phyloP scores from a whole-genome alignment of 1,140 invertebrate genomes.

The Venustaconcha ellipsiformis region DNA sequence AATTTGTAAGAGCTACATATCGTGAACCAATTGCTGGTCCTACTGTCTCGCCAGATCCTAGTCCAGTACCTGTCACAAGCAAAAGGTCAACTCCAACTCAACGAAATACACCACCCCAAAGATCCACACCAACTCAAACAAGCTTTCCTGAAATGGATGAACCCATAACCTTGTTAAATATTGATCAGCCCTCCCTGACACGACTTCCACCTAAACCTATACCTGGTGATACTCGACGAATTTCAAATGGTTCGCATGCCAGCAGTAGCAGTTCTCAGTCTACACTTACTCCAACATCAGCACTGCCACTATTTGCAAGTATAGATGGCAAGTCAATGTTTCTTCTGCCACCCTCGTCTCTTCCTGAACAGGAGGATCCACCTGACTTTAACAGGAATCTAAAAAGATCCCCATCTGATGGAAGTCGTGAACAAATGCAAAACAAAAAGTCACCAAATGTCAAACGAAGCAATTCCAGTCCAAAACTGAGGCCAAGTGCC shows the following conservation, averaged over 20 bases:
- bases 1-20: conserved; percentile 58
- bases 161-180: too few relatives aligned
- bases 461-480: conserved; percentile 46
- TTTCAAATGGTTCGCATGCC: conserved; percentile 47
- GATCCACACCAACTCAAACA: conserved; percentile 4
- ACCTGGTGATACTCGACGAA: conserved; percentile 31
- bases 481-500: conserved; percentile 21
- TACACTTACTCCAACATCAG: conserved; percentile 54
- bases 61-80: conserved; percentile 29
- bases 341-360: conserved; percentile 33
- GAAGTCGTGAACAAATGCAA: conserved; percentile 21
- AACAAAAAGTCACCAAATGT: conserved; percentile 37
- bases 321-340: conserved; percentile 64
- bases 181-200: conserved; percentile 7
- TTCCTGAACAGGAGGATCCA: conserved; percentile 18
- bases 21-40: conserved; percentile 52
- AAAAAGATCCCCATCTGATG: conserved; percentile 34
- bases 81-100: conserved; percentile 8
- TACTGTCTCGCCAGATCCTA: conserved; percentile 38
- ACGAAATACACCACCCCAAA: not conserved
- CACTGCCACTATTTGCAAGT: conserved; percentile 47
- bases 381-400: conserved; percentile 14
- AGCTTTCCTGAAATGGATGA: too few relatives aligned
- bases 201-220: conserved; percentile 34
- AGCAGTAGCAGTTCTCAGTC: conserved; percentile 56